These are phyloP conservation scores for Pocillopora grandis DNA, from an alignment of 92 coral and sea anemone species.

Conservation along the genomic window DNA sequence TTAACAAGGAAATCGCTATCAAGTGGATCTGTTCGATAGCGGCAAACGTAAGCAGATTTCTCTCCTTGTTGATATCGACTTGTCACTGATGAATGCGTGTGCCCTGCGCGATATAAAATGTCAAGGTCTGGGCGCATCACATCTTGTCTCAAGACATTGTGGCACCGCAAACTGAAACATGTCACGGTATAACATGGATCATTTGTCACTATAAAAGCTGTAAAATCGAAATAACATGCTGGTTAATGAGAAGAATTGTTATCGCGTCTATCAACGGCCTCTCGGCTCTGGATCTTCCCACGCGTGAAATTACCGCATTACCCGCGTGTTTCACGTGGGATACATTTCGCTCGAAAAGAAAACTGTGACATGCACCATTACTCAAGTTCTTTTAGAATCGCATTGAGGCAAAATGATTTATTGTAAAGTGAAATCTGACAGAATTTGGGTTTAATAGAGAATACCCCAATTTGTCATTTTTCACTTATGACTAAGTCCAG, in stretches of 20 bases:
- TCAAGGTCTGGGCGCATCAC: background rate
- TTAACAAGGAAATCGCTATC: slow-evolving; percentile 38
- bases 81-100: slow-evolving; percentile 8
- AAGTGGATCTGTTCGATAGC: slow-evolving; percentile 38
- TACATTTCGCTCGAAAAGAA: background rate
- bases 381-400: background rate
- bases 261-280: background rate
- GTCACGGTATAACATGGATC: background rate
- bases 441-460: too few relatives aligned
- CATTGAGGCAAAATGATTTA: too few relatives aligned
- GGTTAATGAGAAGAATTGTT: background rate
- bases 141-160: slow-evolving; percentile 29
- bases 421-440: too few relatives aligned
- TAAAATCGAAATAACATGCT: slow-evolving; percentile 2
- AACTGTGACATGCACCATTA: background rate
- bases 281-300: background rate
- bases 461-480: too few relatives aligned
- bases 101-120: slow-evolving; percentile 13
- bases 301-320: background rate
- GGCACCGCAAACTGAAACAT: slow-evolving; percentile 28
- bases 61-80: slow-evolving; percentile 14
- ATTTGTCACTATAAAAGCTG: background rate
- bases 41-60: slow-evolving; percentile 29
- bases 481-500: too few relatives aligned
- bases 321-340: background rate